Evolutionary conservation across 2,113 vertebrate genomes (phyloP), one percentile per base, ranked within the genome.

Genomic region (Tragulus kanchil): DNA sequence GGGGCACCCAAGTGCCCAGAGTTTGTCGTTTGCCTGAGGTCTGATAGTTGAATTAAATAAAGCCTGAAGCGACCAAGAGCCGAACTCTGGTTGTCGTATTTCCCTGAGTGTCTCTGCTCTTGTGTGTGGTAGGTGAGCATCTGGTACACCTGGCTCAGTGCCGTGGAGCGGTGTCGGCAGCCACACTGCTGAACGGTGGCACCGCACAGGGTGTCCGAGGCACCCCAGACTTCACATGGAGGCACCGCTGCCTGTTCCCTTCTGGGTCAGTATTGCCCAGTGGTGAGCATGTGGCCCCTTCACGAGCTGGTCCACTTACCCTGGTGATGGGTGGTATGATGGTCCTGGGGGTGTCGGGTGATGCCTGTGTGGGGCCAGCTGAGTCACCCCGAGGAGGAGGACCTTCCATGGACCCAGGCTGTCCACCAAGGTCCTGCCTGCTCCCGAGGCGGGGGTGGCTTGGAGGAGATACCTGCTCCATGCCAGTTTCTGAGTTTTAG

Each of bases 231-330:
- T 52, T 58, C 4, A 4, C 3, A 8, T 42, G 48, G 48, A 3
- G 12, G 11, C n/a, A 7, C 12, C 14, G 36, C 19, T 19, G 8
- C 42, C 36, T 10, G 28, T 26, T 45, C 9, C 31, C 31, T 89
- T 56, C 42, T 12, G 1, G 8, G 14, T 4, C 25, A 4, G 25
- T 25, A 25, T 15, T n/a, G 28, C 13, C 67, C 4, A 0, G 0
- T 36, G 17, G 52, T 28, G 10, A 58, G 19, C 28, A 56, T 28
- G 14, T 84, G 25, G 8, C 16, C 58, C 31, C 23, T 54, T n/a
- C 64, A 26, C 19, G 26, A 62, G 6, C 28, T 16, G 4, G 4
- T 58, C n/a, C 31, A 56, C 69, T 17, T 6, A 28, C 17, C 21
- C 42, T 21, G 5, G 52, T 8, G 52, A 6, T 21, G 31, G 28